These are phyloP conservation scores for Osmerus eperlanus DNA, from an alignment of 2,113 vertebrate species.

Conservation along the genomic window DNA sequence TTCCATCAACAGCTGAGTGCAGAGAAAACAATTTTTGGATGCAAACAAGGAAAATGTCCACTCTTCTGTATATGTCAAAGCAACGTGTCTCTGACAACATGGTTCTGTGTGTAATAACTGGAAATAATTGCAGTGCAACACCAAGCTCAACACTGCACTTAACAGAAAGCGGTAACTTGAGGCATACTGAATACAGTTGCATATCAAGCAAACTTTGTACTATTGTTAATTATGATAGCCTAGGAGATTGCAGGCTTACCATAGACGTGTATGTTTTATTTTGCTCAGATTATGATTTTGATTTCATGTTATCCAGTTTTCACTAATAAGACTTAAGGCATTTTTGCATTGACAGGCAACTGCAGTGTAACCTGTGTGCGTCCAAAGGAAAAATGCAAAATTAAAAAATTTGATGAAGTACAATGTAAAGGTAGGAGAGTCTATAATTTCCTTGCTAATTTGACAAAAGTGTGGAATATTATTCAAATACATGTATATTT, in stretches of 20 bases:
- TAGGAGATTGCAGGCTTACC: not conserved
- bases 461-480: not conserved
- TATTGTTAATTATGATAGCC: not conserved
- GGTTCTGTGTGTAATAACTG: accelerated
- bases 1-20: accelerated
- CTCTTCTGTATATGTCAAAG: not conserved
- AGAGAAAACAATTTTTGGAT: not conserved
- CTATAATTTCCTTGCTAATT: not conserved
- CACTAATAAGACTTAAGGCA: too few relatives aligned
- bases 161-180: not conserved
- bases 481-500: too few relatives aligned
- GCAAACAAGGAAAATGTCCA: accelerated
- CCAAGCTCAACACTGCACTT: accelerated
- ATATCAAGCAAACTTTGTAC: not conserved
- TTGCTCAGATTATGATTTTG: too few relatives aligned
- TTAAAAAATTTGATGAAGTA: accelerated
- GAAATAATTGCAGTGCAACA: accelerated
- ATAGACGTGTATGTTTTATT: too few relatives aligned
- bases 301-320: too few relatives aligned
- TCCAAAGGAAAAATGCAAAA: accelerated
- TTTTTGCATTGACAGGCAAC: not conserved
- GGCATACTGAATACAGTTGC: not conserved
- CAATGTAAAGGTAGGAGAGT: not conserved
- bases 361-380: not conserved
- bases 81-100: accelerated